Base-by-base conservation (phyloP, 2,888 invertebrate genomes). In the Ophraella communa region DNA sequence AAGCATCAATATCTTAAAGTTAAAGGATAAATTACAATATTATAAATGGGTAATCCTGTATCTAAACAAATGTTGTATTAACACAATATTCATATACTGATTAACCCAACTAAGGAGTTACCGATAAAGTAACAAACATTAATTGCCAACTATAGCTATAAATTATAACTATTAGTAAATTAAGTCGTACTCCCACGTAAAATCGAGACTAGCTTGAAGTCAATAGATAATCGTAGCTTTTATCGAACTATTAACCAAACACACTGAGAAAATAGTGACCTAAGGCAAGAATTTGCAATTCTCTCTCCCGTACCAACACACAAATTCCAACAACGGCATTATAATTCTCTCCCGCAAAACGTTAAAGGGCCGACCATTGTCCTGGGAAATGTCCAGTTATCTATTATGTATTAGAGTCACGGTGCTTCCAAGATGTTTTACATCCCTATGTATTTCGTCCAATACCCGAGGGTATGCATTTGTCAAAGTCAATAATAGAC, bases 381-480 rank as follows among this genome's bases (percentile, higher is more conserved):
- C 66, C 63, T 47, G 65, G 65, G 69, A 65, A 60, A 65, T 60
- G 63, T 65, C 64, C 57, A 55, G 57, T 62, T 68, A 66, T 64
- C 66, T 61, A 69, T 69, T 66, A 68, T 67, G 65, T 64, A 70
- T 65, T 65, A 59, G 64, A 63, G 67, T 70, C 68, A 69, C 68
- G 65, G 44, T 61, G 60, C 51, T 59, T 61, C 58, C 59, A 65
- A 68, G 70, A 66, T 70, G 66, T 66, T 70, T 68, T 65, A 68
- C 69, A 69, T 69, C 69, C 69, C 63, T 58, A 44, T 33, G 63
- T 64, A 64, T 33, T 20, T 33, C 24, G 55, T 21, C 42, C 47
- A 44, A 49, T 33, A 52, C 70, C 65, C 63, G 11, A 8, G 67
- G 35, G 67, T 56, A 66, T 62, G 67, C 64, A 68, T 63, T 67